These are phyloP conservation scores for Calycopis cecrops DNA, from an alignment of 1,140 invertebrate genomes.

Conservation along the genomic window DNA sequence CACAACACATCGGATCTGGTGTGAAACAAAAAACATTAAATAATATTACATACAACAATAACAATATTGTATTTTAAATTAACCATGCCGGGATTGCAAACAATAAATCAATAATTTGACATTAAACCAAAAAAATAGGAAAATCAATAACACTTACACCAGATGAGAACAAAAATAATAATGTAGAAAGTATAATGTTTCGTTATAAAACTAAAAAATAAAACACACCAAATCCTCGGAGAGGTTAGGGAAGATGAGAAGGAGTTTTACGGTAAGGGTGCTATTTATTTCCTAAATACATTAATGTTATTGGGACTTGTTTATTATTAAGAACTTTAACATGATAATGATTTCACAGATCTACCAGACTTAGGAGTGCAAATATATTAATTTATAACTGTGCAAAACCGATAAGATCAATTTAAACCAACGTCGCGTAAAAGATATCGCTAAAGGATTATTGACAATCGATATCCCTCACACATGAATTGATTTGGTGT, in stretches of 20 bases:
- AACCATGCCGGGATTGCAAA: constrained; percentile 68
- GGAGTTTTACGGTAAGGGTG: constrained; percentile 62
- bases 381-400: constrained; percentile 55
- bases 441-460: constrained; percentile 42
- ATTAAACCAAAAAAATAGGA: constrained; percentile 61
- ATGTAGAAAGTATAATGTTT: constrained; percentile 48
- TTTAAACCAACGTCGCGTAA: constrained; percentile 50
- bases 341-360: constrained; percentile 55
- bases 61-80: constrained; percentile 21
- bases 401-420: constrained; percentile 52
- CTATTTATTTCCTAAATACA: constrained; percentile 54
- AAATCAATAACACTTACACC: constrained; percentile 74
- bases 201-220: constrained; percentile 56
- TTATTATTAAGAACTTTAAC: constrained; percentile 43
- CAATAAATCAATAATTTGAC: constrained; percentile 52
- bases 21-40: constrained; percentile 61
- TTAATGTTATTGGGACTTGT: constrained; percentile 53
- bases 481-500: constrained; percentile 62
- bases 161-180: constrained; percentile 67
- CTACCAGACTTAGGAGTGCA: constrained; percentile 65
- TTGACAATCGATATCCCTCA: constrained; percentile 52
- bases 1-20: constrained; percentile 78
- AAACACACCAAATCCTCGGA: constrained; percentile 74
- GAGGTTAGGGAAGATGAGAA: constrained; percentile 64
- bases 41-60: constrained; percentile 25